A percentile compares a stretch with the other conserved stretches of the same genome.
Evolutionary conservation across 1,140 invertebrate species (phyloP).

Genomic region (Anastrepha ludens): DNA sequence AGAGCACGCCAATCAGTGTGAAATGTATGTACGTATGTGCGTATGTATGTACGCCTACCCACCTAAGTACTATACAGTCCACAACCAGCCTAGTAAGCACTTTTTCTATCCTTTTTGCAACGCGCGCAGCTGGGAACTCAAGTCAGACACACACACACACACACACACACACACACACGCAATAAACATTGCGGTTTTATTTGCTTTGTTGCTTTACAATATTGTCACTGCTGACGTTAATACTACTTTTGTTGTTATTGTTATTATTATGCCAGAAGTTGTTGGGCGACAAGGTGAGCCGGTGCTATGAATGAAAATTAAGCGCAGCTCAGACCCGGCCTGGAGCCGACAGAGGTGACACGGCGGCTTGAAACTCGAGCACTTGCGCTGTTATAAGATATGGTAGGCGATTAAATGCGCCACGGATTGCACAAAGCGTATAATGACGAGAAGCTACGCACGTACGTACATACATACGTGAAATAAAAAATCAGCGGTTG

Average conservation of each 20-base stretch:
- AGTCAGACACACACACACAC: neutral
- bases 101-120: neutral
- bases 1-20: neutral
- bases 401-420: slow-evolving; percentile 15
- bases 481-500: neutral
- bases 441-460: neutral
- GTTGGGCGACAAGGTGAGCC: slow-evolving; percentile 24
- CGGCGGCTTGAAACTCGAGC: slow-evolving; percentile 2
- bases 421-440: neutral
- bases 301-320: neutral
- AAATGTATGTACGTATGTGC: too few species aligned
- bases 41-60: too few species aligned
- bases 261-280: neutral
- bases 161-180: neutral
- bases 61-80: too few species aligned
- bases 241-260: neutral
- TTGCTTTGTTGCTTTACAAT: neutral
- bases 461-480: too few species aligned
- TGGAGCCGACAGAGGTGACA: neutral
- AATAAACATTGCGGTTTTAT: slow-evolving; percentile 3
- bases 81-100: too few species aligned
- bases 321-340: neutral
- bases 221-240: slow-evolving; percentile 5
- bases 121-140: neutral
- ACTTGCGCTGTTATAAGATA: slow-evolving; percentile 1